Conservation (phyloP, 2,888 invertebrate species). For the Macrophya alboannulata region DNA sequence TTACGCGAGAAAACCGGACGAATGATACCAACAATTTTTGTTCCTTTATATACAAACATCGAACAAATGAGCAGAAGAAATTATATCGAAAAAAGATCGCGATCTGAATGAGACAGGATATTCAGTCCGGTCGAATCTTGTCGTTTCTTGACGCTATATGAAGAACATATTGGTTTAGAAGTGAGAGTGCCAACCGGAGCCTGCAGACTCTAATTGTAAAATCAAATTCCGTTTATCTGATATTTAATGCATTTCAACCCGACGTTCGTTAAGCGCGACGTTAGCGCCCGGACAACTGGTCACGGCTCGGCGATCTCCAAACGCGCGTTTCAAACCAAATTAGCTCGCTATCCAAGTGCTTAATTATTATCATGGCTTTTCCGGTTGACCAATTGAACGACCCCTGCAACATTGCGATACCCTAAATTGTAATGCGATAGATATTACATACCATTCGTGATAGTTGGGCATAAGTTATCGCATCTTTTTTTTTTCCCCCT, state of each 20-base stretch:
- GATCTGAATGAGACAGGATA: too few species aligned
- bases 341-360: slow-evolving; percentile 44
- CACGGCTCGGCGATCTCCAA: slow-evolving; percentile 38
- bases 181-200: not conserved
- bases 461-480: not conserved
- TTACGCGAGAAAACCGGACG: not conserved
- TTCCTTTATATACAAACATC: not conserved
- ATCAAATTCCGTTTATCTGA: slow-evolving; percentile 25
- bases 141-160: not conserved
- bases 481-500: not conserved
- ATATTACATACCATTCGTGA: not conserved
- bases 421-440: slow-evolving; percentile 1
- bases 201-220: not conserved
- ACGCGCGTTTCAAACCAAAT: slow-evolving; percentile 45
- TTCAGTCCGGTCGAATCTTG: too few species aligned
- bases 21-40: not conserved
- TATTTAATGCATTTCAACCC: slow-evolving; percentile 29
- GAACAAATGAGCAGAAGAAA: not conserved
- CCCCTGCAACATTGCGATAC: slow-evolving; percentile 6
- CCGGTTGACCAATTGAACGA: slow-evolving; percentile 12
- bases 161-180: not conserved
- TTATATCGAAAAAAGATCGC: too few species aligned
- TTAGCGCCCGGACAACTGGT: slow-evolving; percentile 34
- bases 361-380: slow-evolving; percentile 41
- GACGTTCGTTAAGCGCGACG: slow-evolving; percentile 32